Percentiles rank a stretch among this genome's conserved stretches.
Evolutionary conservation across 1,140 invertebrate species (phyloP).

Genomic region (Drosophila nigrodunni): DNA sequence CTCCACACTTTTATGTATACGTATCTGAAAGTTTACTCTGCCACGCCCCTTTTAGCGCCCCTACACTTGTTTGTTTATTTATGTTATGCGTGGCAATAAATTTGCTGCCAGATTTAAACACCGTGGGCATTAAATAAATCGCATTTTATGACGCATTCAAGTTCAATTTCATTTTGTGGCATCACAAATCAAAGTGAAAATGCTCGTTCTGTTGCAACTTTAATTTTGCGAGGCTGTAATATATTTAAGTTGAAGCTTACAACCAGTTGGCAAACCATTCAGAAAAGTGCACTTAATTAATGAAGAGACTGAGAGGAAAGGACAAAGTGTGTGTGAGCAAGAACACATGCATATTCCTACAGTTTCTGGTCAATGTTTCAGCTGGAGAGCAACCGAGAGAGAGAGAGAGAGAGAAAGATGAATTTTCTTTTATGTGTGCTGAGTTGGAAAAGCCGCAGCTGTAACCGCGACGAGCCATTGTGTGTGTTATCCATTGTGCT

Average conservation of each 20-base stretch:
- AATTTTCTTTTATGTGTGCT: constrained; percentile 6
- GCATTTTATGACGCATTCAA: constrained; percentile 43
- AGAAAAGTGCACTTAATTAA: constrained; percentile 58
- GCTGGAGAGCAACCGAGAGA: background rate
- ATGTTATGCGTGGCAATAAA: constrained; percentile 58
- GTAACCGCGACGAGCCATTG: constrained; percentile 54
- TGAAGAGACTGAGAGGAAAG: constrained; percentile 15
- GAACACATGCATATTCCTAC: too few species aligned
- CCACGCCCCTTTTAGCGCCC: background rate
- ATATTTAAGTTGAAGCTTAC: background rate
- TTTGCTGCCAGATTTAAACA: constrained; percentile 47
- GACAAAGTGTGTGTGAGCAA: too few species aligned
- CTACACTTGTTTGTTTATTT: constrained; percentile 45
- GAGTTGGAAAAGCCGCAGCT: constrained; percentile 26
- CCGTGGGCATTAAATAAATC: constrained; percentile 44
- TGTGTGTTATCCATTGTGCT: constrained; percentile 71
- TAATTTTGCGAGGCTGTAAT: background rate
- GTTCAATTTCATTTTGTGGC: constrained; percentile 34
- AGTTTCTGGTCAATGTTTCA: too few species aligned
- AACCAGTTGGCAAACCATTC: background rate
- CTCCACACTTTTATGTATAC: constrained; percentile 20
- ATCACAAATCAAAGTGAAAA: constrained; percentile 27
- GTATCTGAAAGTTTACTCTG: background rate
- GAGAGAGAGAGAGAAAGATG: background rate
- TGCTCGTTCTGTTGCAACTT: constrained; percentile 6